Base-by-base conservation (phyloP, 2,113 vertebrate genomes). In the Mesoclemmys tuberculata region DNA sequence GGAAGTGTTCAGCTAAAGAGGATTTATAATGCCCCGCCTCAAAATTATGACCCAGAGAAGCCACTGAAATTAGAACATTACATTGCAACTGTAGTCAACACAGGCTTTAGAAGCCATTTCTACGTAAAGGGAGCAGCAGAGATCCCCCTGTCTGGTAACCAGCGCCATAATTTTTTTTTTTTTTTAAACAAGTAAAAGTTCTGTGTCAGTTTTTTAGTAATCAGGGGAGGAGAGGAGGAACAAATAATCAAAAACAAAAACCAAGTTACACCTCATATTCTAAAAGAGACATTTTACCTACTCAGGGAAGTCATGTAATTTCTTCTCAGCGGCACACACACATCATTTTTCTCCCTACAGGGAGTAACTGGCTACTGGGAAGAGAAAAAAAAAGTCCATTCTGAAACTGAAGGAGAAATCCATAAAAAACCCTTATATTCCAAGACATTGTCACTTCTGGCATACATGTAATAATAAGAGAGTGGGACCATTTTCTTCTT, bases 1-100 rank as follows among this genome's bases (percentile, higher is more conserved):
- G 31, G 41, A 14, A 0, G 0, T 1, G 3, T 0, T 0, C 24
- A 24, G 19, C 74, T 71, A 1, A 82, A 84, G 74, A 84, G 11
- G 35, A 14, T 51, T 51, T 38, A 74, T 41, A 74, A 41, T 38
- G 68, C 4, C 49, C 38, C 2, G 18, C 16, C 27, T 68, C 13
- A 58, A 9, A 1, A 2, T 61, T 55, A 84, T 68, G 16, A 93
- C 11, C 52, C 74, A 80, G 44, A 22, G 82, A 61, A 48, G 41
- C 54, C 56, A 88, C 68, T 21, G 55, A 90, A 88, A 14, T 19
- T 35, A 55, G 12, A 80, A 2, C 38, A 12, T 44, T 31, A 6
- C 82, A 93, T 75, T 27, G 82, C 24, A 94, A 46, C 12, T 74
- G 8, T 93, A 80, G 19, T 21, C 90, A 79, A 48, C 90, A 92